A percentile compares a stretch with the other conserved stretches of the same genome.
Conservation (phyloP, 1,140 invertebrate genomes). For the Drosophila erecta region DNA sequence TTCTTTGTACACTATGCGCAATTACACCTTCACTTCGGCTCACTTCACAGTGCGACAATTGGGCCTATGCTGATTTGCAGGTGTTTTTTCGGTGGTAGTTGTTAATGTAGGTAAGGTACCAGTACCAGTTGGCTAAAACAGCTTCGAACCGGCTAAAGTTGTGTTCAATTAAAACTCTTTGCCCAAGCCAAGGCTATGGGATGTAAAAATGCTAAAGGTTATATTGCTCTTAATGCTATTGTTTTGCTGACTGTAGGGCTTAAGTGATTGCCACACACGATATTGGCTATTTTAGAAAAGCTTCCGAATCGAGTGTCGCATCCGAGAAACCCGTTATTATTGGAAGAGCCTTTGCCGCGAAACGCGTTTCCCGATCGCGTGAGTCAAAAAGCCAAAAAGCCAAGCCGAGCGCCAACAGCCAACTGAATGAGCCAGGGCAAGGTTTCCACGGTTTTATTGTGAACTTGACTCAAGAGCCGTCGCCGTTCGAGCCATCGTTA, state of each 20-base stretch:
- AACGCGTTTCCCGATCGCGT: constrained; percentile 53
- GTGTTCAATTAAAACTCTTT: constrained; percentile 37
- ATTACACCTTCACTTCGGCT: constrained; percentile 16
- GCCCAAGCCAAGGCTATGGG: constrained; percentile 37
- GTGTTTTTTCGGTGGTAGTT: constrained; percentile 14
- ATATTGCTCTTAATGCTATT: constrained; percentile 21
- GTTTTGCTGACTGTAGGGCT: constrained; percentile 3
- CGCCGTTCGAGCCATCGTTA: constrained; percentile 16
- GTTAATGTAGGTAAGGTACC: constrained; percentile 17
- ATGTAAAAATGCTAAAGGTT: constrained; percentile 22
- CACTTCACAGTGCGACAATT: constrained; percentile 33
- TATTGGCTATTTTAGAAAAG: constrained; percentile 20
- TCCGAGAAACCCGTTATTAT: constrained; percentile 66
- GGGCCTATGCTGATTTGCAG: constrained; percentile 41
- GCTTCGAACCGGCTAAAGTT: constrained; percentile 52
- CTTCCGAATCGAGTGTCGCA: constrained; percentile 13
- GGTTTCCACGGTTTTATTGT: constrained; percentile 69
- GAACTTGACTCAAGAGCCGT: constrained; percentile 63
- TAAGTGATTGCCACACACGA: constrained; percentile 30
- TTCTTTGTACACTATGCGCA: constrained; percentile 5
- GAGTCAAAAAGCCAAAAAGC: constrained; percentile 28
- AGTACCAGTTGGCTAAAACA: constrained; percentile 37
- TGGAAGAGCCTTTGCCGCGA: constrained; percentile 28
- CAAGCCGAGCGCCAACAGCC: constrained; percentile 53
- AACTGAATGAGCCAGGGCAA: constrained; percentile 68